phyloP scores from a whole-genome alignment of 2,113 vertebrate species.

The Xyliphius kryptos region DNA sequence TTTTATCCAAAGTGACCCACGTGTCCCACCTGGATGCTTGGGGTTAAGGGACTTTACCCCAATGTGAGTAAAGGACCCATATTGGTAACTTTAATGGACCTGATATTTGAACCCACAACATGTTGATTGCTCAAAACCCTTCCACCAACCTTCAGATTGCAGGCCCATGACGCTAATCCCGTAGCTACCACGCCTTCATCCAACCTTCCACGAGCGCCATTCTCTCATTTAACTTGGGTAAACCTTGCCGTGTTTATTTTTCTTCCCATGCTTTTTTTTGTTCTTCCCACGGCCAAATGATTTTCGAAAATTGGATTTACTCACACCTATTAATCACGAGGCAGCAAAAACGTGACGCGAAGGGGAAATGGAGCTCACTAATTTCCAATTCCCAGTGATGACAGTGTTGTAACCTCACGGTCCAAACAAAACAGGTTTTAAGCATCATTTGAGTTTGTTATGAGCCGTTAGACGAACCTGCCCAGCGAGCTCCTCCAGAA shows the following conservation, averaged over 20 bases:
- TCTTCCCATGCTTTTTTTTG: slow-evolving; percentile 19
- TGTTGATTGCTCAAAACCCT: no score
- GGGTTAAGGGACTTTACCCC: no score
- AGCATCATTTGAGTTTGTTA: slow-evolving; percentile 31
- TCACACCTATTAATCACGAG: slow-evolving; percentile 37
- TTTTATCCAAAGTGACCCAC: no score
- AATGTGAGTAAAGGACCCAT: no score
- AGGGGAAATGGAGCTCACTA: slow-evolving; percentile 39
- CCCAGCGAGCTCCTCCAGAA: slow-evolving; percentile 16
- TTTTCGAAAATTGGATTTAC: slow-evolving; percentile 37
- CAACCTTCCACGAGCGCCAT: no score
- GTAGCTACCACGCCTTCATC: no score
- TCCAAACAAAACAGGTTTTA: slow-evolving; percentile 39
- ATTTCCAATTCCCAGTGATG: slow-evolving; percentile 35
- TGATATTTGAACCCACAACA: no score
- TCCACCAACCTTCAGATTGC: no score
- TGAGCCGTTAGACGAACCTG: slow-evolving; percentile 20
- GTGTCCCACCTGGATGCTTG: no score
- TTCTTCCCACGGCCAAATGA: slow-evolving; percentile 33
- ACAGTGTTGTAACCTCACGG: slow-evolving; percentile 30
- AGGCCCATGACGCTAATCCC: no score
- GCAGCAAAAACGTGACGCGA: slow-evolving; percentile 23
- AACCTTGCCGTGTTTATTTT: slow-evolving; percentile 17
- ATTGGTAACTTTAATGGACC: no score
- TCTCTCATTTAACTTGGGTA: slow-evolving; percentile 33